Base-by-base conservation (phyloP, 2,113 vertebrate genomes). In the Thoracochromis brauschi region DNA sequence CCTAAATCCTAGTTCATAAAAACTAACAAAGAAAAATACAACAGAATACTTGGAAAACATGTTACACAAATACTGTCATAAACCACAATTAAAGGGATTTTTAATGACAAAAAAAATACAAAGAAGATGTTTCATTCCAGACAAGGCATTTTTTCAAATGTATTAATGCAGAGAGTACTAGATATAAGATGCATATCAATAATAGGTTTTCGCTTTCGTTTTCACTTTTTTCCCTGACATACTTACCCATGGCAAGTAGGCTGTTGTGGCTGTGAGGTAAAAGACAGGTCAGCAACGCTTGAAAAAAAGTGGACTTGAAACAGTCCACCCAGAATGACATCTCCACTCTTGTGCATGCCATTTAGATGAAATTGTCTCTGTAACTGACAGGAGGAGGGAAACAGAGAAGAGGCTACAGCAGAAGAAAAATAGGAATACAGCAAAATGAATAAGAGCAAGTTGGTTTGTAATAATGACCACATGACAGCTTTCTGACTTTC, bases 1-100 rank as follows among this genome's bases (percentile, higher is more conserved):
- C 71, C 92, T 90, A 35, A 96, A 95, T 6, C 90, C 93, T 80
- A 85, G 55, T 78, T 89, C 51, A 21, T 95, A 86, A 85, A 96
- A 89, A 12, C 91, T 92, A 45, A 78, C 21, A 90, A 7, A 83
- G 5, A 47, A 49, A 75, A 29, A 49, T 24, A n/a, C 2, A 68
- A 68, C 10, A 68, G 33, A 5, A 68, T 21, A 65, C 19, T 38
- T 65, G 33, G 19, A 38, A 65, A 38, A 65, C 10, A 21, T 68
- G 35, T 40, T 68, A 38, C 35, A 21, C n/a, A 51, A 49, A 13
- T 21, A 13, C 17, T n/a, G 31, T 11, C 31, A 17, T 9, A 58
- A 58, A 58, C 26, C 12, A 68, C 4, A 54, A 54, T 54, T 29
- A 6, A 4, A 9, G 2, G 13, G 3, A 53, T 33, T 38, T 13